Base-by-base conservation (phyloP, 1,140 invertebrate genomes). In the Drosophila bocqueti region DNA sequence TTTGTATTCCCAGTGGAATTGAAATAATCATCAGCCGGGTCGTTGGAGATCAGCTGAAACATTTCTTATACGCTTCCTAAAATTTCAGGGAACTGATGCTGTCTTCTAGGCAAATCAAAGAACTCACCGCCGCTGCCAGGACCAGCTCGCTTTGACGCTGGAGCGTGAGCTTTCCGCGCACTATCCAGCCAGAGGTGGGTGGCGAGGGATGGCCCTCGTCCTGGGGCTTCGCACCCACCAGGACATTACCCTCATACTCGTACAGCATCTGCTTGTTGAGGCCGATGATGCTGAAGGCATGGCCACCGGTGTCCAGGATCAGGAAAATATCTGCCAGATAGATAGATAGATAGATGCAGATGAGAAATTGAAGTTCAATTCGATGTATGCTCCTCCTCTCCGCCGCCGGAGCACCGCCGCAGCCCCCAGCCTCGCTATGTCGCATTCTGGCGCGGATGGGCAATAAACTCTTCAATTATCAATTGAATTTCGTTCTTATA, bases 211-310 rank as follows among this genome's bases (percentile, higher is more conserved):
- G 77, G 34, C 77, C 79, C 62, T 91, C 89, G 59, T 93, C 92
- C 71, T 81, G 92, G 38, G 91, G 78, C 79, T 93, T 93, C 3
- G 92, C 92, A 26, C 91, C 91, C 24, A 93, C 92, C 11, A 82
- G 64, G 24, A 93, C 92, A 60, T 84, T 92, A 54, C 92, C 92
- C 42, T 86, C 87, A 72, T 93, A 93, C 46, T 93, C 92, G 66
- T 93, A 93, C 15, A 93, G 82, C 79, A 92, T 90, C 85, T 93
- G 92, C 65, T 92, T 86, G 66, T 92, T 87, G 62, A 90, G 67
- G 31, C 87, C 91, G 62, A 92, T 92, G 43, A 92, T 91, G 77
- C 91, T 92, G 69, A 91, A 91, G 57, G 85, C 76, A 76, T 71
- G 75, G 31, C 83, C 83, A 57, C 82, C 86, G 66, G 83, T 74